phyloP scores from a whole-genome alignment of 2,888 invertebrate species.

The Pharmacophagus antenor region DNA sequence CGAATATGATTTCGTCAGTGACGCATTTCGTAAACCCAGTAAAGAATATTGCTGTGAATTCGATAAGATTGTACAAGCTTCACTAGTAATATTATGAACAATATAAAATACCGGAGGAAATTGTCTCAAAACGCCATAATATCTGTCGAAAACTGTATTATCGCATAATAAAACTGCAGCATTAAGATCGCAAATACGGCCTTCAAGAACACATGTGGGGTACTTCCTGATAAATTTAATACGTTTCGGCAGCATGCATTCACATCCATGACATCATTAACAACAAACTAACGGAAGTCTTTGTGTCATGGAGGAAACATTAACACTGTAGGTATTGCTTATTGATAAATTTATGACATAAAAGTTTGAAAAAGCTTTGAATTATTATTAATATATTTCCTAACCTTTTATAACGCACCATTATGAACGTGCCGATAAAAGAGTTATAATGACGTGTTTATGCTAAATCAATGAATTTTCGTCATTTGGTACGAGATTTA shows the following conservation, averaged over 20 bases:
- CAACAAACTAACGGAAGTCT: slow-evolving; percentile 28
- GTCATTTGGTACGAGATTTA: slow-evolving; percentile 9
- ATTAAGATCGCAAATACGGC: neutral
- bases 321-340: slow-evolving; percentile 13
- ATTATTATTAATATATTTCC: slow-evolving; percentile 11
- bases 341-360: slow-evolving; percentile 8
- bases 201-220: slow-evolving; percentile 7
- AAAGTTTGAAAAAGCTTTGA: slow-evolving; percentile 1
- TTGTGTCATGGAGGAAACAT: slow-evolving; percentile 30
- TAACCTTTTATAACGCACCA: slow-evolving; percentile 3
- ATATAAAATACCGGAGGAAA: too few relatives aligned
- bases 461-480: slow-evolving; percentile 18
- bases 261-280: slow-evolving; percentile 15
- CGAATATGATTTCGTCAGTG: too few relatives aligned
- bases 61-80: too few relatives aligned
- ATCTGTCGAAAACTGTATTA: neutral
- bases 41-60: too few relatives aligned
- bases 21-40: too few relatives aligned
- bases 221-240: slow-evolving; percentile 20
- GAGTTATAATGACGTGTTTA: slow-evolving; percentile 22
- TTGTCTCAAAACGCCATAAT: too few relatives aligned
- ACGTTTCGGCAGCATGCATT: slow-evolving; percentile 7
- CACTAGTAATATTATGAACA: too few relatives aligned
- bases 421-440: slow-evolving; percentile 20
- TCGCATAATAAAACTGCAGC: neutral